Evolutionary conservation across 2,888 invertebrate genomes (phyloP).

Genomic region (Parascotia fuliginaria): DNA sequence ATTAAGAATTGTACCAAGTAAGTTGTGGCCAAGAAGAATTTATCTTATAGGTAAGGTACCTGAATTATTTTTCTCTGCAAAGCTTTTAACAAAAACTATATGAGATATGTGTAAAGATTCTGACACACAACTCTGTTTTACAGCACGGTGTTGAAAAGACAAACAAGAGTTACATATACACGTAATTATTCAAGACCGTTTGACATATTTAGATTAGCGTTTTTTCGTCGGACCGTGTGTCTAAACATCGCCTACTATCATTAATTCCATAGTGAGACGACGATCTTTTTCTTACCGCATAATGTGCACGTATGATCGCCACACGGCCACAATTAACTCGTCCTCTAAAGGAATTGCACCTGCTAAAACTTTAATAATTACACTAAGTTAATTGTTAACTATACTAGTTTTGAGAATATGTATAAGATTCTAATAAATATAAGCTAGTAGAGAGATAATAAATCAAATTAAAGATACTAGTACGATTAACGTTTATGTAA

Average conservation of each 20-base stretch:
- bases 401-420: slow-evolving; percentile 53
- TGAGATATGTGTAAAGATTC: too few species aligned
- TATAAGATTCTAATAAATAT: slow-evolving; percentile 32
- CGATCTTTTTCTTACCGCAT: slow-evolving; percentile 61
- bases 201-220: slow-evolving; percentile 52
- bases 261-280: slow-evolving; percentile 61
- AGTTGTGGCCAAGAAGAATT: too few species aligned
- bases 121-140: not conserved
- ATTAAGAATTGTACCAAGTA: too few species aligned
- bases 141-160: slow-evolving; percentile 1
- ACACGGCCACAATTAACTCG: slow-evolving; percentile 65
- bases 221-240: slow-evolving; percentile 36
- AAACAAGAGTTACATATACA: slow-evolving; percentile 11
- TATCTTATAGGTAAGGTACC: too few species aligned
- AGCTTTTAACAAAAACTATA: too few species aligned
- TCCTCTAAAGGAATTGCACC: slow-evolving; percentile 73
- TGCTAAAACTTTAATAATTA: slow-evolving; percentile 73
- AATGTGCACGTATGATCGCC: slow-evolving; percentile 68
- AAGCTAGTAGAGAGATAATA: slow-evolving; percentile 17
- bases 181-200: slow-evolving; percentile 57
- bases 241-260: slow-evolving; percentile 58
- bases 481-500: too few species aligned
- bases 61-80: too few species aligned
- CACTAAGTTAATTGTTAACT: slow-evolving; percentile 64
- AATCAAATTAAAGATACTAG: slow-evolving; percentile 27